Evolutionary conservation across 2,888 invertebrate genomes (phyloP).

Genomic region (Nysson spinosus): DNA sequence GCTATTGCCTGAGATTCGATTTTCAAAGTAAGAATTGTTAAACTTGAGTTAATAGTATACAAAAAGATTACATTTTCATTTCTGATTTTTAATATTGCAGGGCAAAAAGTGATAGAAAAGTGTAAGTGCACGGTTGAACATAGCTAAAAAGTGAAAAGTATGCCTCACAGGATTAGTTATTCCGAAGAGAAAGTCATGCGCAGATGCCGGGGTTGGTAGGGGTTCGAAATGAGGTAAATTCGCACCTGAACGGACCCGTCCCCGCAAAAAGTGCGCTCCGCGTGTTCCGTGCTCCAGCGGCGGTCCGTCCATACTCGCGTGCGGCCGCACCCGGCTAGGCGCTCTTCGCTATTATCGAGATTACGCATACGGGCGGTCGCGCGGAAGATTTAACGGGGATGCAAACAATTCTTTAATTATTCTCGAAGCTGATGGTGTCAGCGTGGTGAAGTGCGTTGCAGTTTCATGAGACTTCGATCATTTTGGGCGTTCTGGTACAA

Average conservation of each 20-base stretch:
- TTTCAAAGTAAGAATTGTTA: too few species aligned
- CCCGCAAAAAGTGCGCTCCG: slow-evolving; percentile 63
- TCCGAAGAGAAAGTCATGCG: slow-evolving; percentile 31
- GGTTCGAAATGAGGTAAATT: slow-evolving; percentile 15
- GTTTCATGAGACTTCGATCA: slow-evolving; percentile 54
- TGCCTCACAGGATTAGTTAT: neutral
- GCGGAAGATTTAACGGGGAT: neutral
- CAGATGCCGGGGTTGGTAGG: slow-evolving; percentile 35
- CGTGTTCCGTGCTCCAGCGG: slow-evolving; percentile 59
- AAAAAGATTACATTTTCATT: neutral
- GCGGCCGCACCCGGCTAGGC: slow-evolving; percentile 61
- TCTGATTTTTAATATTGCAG: too few species aligned
- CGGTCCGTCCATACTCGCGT: slow-evolving; percentile 55
- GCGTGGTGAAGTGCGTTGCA: slow-evolving; percentile 47
- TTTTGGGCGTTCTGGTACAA: slow-evolving; percentile 51
- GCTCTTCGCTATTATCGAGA: slow-evolving; percentile 46
- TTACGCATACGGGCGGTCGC: slow-evolving; percentile 20
- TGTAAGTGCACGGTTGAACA: neutral
- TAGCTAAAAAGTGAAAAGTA: neutral
- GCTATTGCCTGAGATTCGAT: too few species aligned
- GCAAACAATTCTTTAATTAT: slow-evolving; percentile 50
- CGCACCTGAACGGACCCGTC: slow-evolving; percentile 39
- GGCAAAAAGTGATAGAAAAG: too few species aligned
- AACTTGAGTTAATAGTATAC: slow-evolving; percentile 1
- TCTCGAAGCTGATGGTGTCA: slow-evolving; percentile 16